Evolutionary conservation across 2,888 invertebrate species (phyloP).

Genomic region (Melolontha melolontha): DNA sequence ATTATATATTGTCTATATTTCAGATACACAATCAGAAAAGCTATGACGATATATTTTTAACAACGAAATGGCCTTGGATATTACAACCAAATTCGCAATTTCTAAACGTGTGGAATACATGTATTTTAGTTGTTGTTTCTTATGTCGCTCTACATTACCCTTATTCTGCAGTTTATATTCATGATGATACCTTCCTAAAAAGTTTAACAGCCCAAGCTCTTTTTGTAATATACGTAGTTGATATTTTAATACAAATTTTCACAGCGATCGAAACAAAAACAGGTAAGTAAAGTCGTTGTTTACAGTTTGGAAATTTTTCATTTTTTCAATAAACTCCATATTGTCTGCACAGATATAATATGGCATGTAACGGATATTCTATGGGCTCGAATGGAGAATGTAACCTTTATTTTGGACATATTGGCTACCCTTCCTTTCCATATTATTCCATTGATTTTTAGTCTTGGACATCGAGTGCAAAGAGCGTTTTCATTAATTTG

Average conservation of each 20-base stretch:
- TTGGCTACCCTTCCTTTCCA: slow-evolving; percentile 31
- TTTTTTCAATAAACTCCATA: not conserved
- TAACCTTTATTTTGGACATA: slow-evolving; percentile 37
- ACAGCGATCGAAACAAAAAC: slow-evolving; percentile 39
- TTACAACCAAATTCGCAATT: slow-evolving; percentile 36
- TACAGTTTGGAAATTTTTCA: not conserved
- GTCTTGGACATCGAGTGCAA: not conserved
- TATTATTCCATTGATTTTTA: not conserved
- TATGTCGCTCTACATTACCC: slow-evolving; percentile 34
- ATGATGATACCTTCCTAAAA: not conserved
- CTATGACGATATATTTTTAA: slow-evolving; percentile 39
- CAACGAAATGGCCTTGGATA: slow-evolving; percentile 37
- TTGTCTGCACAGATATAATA: slow-evolving; percentile 10
- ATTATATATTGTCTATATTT: slow-evolving; percentile 3
- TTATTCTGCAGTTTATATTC: slow-evolving; percentile 20
- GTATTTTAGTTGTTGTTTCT: slow-evolving; percentile 10
- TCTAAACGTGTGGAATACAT: slow-evolving; percentile 25
- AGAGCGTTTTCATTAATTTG: slow-evolving; percentile 13
- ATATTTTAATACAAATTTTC: slow-evolving; percentile 31
- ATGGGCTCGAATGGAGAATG: slow-evolving; percentile 29
- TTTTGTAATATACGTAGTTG: slow-evolving; percentile 21
- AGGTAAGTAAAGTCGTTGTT: slow-evolving; percentile 20
- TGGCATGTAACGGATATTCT: slow-evolving; percentile 28
- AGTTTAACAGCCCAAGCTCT: slow-evolving; percentile 9
- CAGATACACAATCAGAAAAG: slow-evolving; percentile 38